These are phyloP conservation scores for Peromyscus aztecus DNA, from an alignment of 2,797 vertebrate species.

Conservation along the genomic window DNA sequence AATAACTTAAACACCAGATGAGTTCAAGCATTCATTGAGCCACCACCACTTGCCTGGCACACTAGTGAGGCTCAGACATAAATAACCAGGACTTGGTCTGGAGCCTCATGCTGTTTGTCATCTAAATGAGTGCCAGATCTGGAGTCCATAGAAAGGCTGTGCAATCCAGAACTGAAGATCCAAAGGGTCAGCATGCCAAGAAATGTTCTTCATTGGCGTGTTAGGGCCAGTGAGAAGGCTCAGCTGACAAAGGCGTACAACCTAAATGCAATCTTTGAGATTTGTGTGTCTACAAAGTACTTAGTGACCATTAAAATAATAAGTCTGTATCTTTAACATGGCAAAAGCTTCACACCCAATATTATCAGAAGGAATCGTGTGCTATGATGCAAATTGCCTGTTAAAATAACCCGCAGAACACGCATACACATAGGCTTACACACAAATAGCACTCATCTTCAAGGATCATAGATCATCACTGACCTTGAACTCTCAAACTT, in stretches of 20 bases:
- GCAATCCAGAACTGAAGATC: neutral
- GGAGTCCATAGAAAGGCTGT: neutral
- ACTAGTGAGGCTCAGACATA: neutral
- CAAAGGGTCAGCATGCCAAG: neutral
- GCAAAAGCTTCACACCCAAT: neutral
- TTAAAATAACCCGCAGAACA: neutral
- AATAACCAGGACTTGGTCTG: neutral
- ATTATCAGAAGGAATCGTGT: neutral
- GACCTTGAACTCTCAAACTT: neutral
- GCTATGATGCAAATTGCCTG: neutral
- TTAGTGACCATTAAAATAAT: slow-evolving; percentile 10
- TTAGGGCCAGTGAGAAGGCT: neutral
- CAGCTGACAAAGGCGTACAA: neutral
- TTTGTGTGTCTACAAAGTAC: neutral
- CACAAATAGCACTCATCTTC: neutral
- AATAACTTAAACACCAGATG: neutral
- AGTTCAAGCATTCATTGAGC: neutral
- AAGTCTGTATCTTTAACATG: neutral
- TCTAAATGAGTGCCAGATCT: neutral
- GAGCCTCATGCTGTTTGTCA: neutral
- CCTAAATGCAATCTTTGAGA: neutral
- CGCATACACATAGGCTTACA: neutral
- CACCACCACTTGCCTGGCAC: neutral
- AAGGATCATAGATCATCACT: neutral
- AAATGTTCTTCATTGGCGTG: neutral